Conservation (phyloP, 2,888 invertebrate species). For the Malthinus flaveolus region DNA sequence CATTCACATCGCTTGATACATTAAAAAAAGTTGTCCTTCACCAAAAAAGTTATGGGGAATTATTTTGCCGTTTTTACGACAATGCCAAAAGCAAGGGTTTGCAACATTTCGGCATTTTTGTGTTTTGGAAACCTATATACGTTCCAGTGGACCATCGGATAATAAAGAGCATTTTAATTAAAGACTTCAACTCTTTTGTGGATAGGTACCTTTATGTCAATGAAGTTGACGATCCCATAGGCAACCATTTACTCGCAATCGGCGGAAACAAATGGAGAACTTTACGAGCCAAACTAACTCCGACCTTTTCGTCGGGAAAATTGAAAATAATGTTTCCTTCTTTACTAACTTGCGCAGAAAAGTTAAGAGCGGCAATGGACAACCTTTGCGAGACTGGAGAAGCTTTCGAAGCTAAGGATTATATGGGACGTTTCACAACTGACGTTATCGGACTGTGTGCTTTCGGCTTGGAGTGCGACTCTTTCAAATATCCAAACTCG, state of each 20-base stretch:
- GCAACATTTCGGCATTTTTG: slow-evolving; percentile 41
- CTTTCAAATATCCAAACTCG: slow-evolving; percentile 57
- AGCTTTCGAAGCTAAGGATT: slow-evolving; percentile 49
- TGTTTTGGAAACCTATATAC: slow-evolving; percentile 46
- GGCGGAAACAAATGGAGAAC: slow-evolving; percentile 62
- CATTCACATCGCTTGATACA: slow-evolving; percentile 40
- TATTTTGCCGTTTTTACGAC: slow-evolving; percentile 5
- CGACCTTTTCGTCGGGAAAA: slow-evolving; percentile 55
- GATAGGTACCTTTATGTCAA: slow-evolving; percentile 55
- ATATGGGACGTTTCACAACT: slow-evolving; percentile 61
- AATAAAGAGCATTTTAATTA: slow-evolving; percentile 55
- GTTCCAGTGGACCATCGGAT: slow-evolving; percentile 24
- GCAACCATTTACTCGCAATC: slow-evolving; percentile 59
- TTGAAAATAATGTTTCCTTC: slow-evolving; percentile 67
- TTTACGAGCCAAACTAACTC: slow-evolving; percentile 63
- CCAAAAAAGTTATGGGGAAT: no score
- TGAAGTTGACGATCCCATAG: slow-evolving; percentile 57
- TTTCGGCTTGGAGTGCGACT: slow-evolving; percentile 63
- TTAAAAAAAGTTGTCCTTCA: slow-evolving; percentile 6
- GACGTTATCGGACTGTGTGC: slow-evolving; percentile 63
- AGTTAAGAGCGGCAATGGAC: slow-evolving; percentile 56
- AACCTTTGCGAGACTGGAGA: slow-evolving; percentile 43
- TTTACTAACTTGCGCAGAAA: slow-evolving; percentile 59
- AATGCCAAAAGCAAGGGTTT: slow-evolving; percentile 26
- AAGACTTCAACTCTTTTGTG: slow-evolving; percentile 62